These are phyloP conservation scores for Empidonax traillii DNA, from an alignment of 2,113 vertebrate genomes.

Conservation along the genomic window DNA sequence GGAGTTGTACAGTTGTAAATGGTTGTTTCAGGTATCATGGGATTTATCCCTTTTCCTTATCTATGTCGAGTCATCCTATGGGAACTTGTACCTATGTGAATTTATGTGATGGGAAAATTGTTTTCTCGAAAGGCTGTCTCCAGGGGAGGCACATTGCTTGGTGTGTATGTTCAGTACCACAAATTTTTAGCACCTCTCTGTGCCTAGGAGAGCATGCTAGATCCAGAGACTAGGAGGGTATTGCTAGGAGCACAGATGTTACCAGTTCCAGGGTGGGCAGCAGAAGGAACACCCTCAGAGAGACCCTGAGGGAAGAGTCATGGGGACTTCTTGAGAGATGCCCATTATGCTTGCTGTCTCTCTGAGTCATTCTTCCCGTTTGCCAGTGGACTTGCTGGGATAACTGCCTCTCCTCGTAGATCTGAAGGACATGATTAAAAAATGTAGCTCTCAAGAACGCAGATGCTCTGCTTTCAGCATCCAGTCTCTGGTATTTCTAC, in stretches of 20 bases:
- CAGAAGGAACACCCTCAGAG: background rate
- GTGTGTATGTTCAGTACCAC: background rate
- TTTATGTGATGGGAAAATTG: background rate
- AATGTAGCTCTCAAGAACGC: background rate
- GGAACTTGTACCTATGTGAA: background rate
- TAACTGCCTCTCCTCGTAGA: background rate
- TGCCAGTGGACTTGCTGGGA: background rate
- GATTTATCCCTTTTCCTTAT: background rate
- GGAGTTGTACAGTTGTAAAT: background rate
- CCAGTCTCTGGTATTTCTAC: background rate
- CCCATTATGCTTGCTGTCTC: background rate
- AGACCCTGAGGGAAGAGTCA: background rate
- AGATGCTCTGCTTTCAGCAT: conserved; percentile 7
- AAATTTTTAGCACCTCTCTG: background rate
- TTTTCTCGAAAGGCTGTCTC: background rate
- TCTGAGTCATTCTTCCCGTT: background rate
- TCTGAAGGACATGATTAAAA: background rate
- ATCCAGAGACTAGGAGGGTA: background rate
- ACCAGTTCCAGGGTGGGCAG: background rate
- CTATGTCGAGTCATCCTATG: background rate
- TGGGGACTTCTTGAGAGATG: background rate
- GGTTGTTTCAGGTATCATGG: background rate
- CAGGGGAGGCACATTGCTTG: background rate
- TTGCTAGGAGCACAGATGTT: background rate
- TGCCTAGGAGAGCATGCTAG: background rate